These are phyloP conservation scores for Nothocercus nigrocapillus DNA, from an alignment of 2,113 vertebrate species.

Conservation along the genomic window DNA sequence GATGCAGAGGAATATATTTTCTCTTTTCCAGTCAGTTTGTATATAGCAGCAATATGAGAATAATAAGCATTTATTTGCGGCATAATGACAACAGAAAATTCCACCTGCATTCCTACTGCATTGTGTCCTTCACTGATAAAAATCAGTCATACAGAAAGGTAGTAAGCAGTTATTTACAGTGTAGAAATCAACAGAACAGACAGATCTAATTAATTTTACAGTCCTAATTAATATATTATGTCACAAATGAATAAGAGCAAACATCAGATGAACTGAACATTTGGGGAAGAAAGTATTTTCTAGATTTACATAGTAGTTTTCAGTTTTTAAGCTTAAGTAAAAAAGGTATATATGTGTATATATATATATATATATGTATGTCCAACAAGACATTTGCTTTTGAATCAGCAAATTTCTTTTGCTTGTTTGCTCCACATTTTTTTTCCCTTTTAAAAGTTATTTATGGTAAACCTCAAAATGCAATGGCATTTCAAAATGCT, in stretches of 20 bases:
- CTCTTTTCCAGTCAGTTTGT: background rate
- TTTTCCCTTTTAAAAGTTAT: background rate
- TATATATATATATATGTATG: background rate
- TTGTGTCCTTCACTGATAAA: background rate
- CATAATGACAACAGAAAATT: background rate
- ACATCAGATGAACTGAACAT: background rate
- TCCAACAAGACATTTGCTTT: background rate
- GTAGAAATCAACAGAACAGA: background rate
- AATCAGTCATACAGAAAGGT: background rate
- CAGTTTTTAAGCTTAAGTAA: background rate
- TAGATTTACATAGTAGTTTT: background rate
- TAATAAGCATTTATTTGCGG: background rate
- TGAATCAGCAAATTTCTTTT: background rate
- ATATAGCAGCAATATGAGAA: background rate
- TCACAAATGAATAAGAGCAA: background rate
- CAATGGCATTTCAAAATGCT: background rate
- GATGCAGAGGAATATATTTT: background rate
- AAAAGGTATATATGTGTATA: background rate
- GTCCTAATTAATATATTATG: background rate
- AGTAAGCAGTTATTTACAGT: background rate
- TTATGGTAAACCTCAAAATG: background rate
- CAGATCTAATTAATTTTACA: background rate
- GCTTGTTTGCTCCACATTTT: background rate
- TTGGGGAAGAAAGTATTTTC: background rate
- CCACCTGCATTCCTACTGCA: background rate